Conservation (phyloP, 1,140 invertebrate species). For the Thaumatotibia leucotreta region DNA sequence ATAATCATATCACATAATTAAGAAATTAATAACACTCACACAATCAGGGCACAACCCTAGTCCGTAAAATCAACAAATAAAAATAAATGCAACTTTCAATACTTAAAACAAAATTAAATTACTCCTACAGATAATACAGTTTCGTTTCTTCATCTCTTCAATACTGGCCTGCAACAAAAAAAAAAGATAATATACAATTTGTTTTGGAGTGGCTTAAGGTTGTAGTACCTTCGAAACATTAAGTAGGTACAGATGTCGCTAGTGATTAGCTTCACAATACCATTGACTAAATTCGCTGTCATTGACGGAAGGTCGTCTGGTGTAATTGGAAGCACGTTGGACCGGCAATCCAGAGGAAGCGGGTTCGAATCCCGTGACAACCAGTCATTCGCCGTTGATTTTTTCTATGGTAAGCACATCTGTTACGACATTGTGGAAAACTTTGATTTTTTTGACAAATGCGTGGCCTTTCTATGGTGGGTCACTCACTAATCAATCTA, state of each 20-base stretch:
- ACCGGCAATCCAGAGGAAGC: no score
- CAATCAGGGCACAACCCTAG: neutral
- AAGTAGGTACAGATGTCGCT: neutral
- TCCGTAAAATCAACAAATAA: neutral
- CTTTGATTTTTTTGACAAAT: no score
- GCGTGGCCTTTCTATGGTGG: no score
- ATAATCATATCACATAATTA: neutral
- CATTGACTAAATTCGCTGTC: neutral
- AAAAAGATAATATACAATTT: constrained; percentile 12
- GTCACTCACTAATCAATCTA: no score
- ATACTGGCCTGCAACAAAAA: constrained; percentile 39
- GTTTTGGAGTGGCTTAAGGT: no score
- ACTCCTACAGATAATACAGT: neutral
- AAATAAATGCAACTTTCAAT: neutral
- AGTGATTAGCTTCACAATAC: neutral
- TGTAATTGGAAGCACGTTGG: no score
- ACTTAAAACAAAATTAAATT: neutral
- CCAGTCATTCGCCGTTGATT: no score
- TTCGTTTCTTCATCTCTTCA: constrained; percentile 36
- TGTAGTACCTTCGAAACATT: no score
- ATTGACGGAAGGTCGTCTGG: no score
- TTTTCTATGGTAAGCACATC: no score
- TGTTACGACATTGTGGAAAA: no score
- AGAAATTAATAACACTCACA: neutral
- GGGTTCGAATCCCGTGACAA: no score